A percentile compares a stretch with the other conserved stretches of the same genome.
Conservation (phyloP, 2,113 vertebrate species). For the Nothoprocta perdicaria region DNA sequence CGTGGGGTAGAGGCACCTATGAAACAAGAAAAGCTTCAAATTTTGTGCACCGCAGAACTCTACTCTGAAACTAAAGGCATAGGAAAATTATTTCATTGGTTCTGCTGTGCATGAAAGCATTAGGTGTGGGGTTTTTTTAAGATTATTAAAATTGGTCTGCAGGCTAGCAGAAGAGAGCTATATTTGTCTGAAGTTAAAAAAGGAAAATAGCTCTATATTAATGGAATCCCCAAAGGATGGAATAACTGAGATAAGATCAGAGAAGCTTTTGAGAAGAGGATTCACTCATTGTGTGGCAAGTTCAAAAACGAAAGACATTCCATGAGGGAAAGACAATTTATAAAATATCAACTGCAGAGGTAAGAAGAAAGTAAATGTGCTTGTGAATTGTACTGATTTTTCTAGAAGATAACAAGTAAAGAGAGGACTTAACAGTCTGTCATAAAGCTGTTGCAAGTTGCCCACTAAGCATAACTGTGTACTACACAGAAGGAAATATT, state of each 20-base stretch:
- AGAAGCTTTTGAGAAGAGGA: background rate
- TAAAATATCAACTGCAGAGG: too few species aligned
- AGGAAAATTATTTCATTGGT: background rate
- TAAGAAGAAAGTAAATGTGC: background rate
- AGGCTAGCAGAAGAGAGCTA: background rate
- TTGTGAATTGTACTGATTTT: background rate
- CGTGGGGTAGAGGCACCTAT: fast-evolving
- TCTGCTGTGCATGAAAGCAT: background rate
- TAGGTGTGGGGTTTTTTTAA: background rate
- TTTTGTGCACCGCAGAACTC: background rate
- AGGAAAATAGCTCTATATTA: background rate
- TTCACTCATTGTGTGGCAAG: fast-evolving
- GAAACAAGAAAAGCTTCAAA: background rate
- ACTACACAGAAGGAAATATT: background rate
- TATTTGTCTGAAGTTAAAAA: background rate
- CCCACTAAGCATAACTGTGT: background rate
- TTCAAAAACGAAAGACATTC: background rate
- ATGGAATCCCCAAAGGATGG: background rate
- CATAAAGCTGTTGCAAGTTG: background rate
- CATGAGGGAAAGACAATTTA: background rate
- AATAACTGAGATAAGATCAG: background rate
- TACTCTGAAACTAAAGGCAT: background rate
- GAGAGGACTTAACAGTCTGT: background rate
- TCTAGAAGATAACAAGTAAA: background rate
- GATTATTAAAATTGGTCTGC: background rate